Evolutionary conservation across 2,888 invertebrate genomes (phyloP).

Genomic region (Junonia oenone): DNA sequence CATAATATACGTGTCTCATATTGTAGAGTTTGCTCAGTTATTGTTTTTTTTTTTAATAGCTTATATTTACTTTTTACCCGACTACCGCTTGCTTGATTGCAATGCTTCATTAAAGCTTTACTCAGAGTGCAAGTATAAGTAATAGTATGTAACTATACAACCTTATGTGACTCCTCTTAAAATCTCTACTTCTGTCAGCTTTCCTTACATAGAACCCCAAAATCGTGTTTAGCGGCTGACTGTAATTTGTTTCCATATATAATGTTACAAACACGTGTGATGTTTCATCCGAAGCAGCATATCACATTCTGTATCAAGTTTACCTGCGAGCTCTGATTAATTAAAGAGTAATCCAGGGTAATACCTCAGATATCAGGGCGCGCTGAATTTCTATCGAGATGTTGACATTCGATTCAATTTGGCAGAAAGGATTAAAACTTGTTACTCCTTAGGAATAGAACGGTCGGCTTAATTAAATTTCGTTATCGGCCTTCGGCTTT

Average conservation of each 20-base stretch:
- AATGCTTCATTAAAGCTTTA: too few species aligned
- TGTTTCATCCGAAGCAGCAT: constrained; percentile 9
- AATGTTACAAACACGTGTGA: not conserved
- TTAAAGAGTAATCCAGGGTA: constrained; percentile 35
- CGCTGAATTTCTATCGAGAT: constrained; percentile 28
- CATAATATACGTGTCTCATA: too few species aligned
- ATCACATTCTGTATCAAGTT: constrained; percentile 28
- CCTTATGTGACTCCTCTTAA: too few species aligned
- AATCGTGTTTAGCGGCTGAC: too few species aligned
- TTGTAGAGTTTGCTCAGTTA: too few species aligned
- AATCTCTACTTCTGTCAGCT: too few species aligned
- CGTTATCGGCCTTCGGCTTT: not conserved
- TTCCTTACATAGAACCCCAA: too few species aligned
- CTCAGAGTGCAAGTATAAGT: too few species aligned
- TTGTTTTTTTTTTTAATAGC: too few species aligned
- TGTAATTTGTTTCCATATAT: not conserved
- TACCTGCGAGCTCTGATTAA: constrained; percentile 35
- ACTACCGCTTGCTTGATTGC: too few species aligned
- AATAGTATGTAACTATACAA: too few species aligned
- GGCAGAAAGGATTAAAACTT: constrained; percentile 16
- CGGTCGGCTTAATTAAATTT: constrained; percentile 1
- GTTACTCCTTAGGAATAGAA: constrained; percentile 7
- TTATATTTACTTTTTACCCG: too few species aligned
- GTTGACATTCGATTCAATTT: constrained; percentile 22
- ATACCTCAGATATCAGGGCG: constrained; percentile 23